Conservation (phyloP, 2,797 vertebrate genomes). For the Acanthiza pusilla region DNA sequence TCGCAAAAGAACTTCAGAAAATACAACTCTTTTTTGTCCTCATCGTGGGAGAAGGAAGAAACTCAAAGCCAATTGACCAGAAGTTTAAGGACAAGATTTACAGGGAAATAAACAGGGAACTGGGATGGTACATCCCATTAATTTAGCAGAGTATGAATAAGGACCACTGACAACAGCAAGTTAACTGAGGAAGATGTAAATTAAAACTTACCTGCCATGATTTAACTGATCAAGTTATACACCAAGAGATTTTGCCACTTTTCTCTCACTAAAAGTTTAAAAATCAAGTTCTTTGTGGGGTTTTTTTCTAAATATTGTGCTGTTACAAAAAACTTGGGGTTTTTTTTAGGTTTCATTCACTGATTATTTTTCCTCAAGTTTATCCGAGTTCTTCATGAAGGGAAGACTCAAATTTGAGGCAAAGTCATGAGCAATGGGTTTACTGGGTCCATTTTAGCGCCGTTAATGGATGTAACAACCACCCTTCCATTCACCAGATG, state of each 20-base stretch:
- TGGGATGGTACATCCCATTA: not conserved
- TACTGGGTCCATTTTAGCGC: not conserved
- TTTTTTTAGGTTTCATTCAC: not conserved
- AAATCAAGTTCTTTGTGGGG: not conserved
- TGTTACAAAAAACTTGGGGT: not conserved
- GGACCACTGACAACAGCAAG: not conserved
- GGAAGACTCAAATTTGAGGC: not conserved
- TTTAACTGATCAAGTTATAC: not conserved
- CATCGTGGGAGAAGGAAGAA: not conserved
- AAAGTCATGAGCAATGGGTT: slow-evolving; percentile 14
- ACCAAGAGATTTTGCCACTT: not conserved
- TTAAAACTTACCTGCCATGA: not conserved
- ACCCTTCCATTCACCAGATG: slow-evolving; percentile 25
- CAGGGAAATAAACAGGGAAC: slow-evolving; percentile 3
- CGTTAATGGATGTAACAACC: slow-evolving; percentile 11
- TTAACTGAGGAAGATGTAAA: not conserved
- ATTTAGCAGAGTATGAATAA: not conserved
- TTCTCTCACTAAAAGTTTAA: not conserved
- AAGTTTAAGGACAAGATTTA: slow-evolving; percentile 12
- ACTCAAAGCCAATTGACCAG: not conserved
- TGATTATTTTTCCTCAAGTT: not conserved
- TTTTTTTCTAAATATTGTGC: not conserved
- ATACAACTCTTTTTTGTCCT: not conserved
- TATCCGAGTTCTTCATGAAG: not conserved
- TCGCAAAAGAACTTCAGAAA: not conserved